Evolutionary conservation across 2,888 invertebrate genomes (phyloP).

Genomic region (Heliconius cydno): DNA sequence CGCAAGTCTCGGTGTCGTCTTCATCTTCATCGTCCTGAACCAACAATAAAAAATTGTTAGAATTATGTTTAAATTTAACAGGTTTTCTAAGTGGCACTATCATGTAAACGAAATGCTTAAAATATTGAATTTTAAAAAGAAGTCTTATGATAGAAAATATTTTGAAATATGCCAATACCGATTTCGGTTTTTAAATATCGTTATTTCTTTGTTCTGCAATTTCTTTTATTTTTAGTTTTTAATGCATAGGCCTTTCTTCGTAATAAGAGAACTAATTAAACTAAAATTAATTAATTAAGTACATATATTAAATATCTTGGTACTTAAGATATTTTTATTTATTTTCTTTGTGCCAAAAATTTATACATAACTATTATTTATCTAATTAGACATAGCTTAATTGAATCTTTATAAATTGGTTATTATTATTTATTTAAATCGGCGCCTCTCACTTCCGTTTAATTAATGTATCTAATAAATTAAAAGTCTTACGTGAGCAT

Average conservation of each 20-base stretch:
- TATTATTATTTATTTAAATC: slow-evolving; percentile 17
- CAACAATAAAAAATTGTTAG: not conserved
- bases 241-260: not conserved
- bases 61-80: not conserved
- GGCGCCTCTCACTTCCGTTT: slow-evolving; percentile 30
- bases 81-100: not conserved
- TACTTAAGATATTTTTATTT: no score
- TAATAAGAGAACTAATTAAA: not conserved
- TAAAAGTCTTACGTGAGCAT: not conserved
- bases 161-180: not conserved
- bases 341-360: not conserved
- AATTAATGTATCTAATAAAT: slow-evolving; percentile 18
- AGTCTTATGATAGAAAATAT: not conserved
- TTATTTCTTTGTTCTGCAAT: not conserved
- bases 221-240: not conserved
- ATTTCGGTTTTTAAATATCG: not conserved
- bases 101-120: not conserved
- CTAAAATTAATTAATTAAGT: no score
- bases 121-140: not conserved
- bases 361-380: not conserved
- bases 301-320: not conserved
- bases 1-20: slow-evolving; percentile 76
- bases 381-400: no score
- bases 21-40: slow-evolving; percentile 78
- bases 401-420: no score